Evolutionary conservation across 2,113 vertebrate species (phyloP).

Genomic region (Eptesicus fuscus): DNA sequence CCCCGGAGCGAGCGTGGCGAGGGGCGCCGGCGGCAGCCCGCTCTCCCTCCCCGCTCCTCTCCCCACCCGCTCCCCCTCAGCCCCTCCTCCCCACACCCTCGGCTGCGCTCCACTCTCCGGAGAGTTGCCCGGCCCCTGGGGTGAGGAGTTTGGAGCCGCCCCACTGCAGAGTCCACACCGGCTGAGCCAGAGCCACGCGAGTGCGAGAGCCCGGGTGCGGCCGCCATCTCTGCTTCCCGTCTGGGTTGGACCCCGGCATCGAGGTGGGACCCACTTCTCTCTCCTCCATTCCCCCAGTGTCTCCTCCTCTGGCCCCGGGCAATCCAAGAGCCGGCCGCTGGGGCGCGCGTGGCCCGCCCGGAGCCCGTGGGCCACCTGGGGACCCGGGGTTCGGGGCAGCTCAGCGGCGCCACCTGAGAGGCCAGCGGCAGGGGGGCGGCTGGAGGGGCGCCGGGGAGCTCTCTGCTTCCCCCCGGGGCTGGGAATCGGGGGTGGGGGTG

Average conservation of each 20-base stretch:
- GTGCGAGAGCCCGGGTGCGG: background rate
- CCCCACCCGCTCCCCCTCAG: background rate
- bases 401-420: fast-evolving
- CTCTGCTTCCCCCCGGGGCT: fast-evolving
- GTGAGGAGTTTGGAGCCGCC: background rate
- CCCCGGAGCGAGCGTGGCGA: background rate
- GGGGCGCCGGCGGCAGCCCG: background rate
- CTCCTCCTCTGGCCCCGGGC: background rate
- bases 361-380: background rate
- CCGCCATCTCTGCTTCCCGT: background rate
- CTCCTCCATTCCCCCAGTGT: background rate
- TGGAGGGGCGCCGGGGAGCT: background rate
- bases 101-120: background rate
- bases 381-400: too few species aligned
- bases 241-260: background rate
- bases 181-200: background rate
- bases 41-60: background rate
- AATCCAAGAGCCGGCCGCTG: background rate
- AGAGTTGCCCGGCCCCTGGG: background rate
- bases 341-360: background rate
- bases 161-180: background rate
- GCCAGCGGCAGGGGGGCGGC: background rate
- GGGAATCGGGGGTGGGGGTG: background rate
- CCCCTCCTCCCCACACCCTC: background rate
- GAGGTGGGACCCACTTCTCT: background rate